Evolutionary conservation across 2,113 vertebrate species (phyloP).

Genomic region (Poecile atricapillus): DNA sequence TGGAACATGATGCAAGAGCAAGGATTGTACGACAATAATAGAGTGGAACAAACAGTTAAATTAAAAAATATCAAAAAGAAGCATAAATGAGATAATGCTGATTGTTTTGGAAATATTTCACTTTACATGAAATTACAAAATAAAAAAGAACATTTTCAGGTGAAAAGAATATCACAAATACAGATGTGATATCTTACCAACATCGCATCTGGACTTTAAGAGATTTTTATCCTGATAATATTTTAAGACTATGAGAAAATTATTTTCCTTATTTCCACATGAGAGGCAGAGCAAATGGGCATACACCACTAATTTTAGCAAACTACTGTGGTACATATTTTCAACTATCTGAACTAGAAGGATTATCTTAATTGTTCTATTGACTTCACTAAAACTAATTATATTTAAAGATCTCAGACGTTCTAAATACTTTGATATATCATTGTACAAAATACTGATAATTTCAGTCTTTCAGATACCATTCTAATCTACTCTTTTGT

Average conservation of each 20-base stretch:
- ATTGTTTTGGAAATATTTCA: background rate
- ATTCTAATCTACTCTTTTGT: background rate
- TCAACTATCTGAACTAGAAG: background rate
- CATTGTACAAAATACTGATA: background rate
- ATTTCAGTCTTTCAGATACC: background rate
- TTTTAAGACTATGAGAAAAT: background rate
- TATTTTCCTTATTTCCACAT: background rate
- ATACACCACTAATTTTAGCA: background rate
- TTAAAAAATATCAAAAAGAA: background rate
- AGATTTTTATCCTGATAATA: background rate
- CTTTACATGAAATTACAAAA: background rate
- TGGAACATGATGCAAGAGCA: background rate
- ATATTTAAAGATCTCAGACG: background rate
- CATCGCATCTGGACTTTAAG: background rate
- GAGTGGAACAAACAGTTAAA: background rate
- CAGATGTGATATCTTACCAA: accelerated
- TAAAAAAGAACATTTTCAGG: background rate
- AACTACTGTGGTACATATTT: background rate
- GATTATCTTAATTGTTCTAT: background rate
- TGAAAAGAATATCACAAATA: background rate
- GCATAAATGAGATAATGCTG: background rate
- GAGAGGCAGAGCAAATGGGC: background rate
- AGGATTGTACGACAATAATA: background rate
- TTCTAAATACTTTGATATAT: background rate
- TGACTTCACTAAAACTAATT: background rate